phyloP scores from a whole-genome alignment of 2,888 invertebrate species.

The Drosophila maculinotata region DNA sequence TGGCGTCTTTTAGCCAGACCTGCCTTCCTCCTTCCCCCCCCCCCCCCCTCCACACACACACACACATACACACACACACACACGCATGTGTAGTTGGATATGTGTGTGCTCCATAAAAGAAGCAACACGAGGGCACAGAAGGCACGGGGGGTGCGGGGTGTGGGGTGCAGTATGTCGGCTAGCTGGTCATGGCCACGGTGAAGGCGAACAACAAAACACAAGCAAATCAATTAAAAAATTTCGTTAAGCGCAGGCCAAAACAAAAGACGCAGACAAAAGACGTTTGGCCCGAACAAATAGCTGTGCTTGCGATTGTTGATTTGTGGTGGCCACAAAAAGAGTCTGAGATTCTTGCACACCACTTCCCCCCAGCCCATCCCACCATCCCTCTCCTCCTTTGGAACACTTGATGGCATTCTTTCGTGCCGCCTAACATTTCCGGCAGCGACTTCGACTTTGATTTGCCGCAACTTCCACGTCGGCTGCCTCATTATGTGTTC shows the following conservation, averaged over 20 bases:
- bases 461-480: conserved; percentile 25
- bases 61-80: conserved; percentile 5
- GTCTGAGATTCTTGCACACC: neutral
- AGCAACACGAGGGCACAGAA: conserved; percentile 14
- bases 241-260: conserved; percentile 39
- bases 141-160: conserved; percentile 5
- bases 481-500: conserved; percentile 24
- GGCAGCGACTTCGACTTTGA: conserved; percentile 29
- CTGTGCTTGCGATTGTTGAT: conserved; percentile 5
- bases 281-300: conserved; percentile 30
- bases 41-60: conserved; percentile 10
- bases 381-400: neutral
- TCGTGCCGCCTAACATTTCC: conserved; percentile 72
- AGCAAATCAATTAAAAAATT: conserved; percentile 75
- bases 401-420: conserved; percentile 62
- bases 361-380: neutral
- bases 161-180: conserved; percentile 35
- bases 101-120: conserved; percentile 42
- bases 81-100: neutral
- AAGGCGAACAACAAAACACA: conserved; percentile 56
- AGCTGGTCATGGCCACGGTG: conserved; percentile 81
- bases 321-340: neutral
- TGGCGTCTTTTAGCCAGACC: conserved; percentile 60
- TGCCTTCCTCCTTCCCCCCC: too few relatives aligned
- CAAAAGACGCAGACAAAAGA: conserved; percentile 7